Conservation (phyloP, 2,888 invertebrate genomes). For the Zaprionus obscuricornis region DNA sequence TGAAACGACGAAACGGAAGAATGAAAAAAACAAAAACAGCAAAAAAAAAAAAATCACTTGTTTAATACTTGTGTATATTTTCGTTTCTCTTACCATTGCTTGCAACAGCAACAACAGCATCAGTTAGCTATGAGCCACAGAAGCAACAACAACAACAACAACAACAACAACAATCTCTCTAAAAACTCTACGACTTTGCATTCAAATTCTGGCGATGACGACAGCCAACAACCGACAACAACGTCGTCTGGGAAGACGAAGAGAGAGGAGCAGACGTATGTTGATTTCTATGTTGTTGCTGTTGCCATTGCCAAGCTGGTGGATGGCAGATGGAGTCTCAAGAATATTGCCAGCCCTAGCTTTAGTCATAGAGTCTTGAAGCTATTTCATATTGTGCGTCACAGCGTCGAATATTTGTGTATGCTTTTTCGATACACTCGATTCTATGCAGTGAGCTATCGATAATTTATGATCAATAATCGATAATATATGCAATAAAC, state of each 20-base stretch:
- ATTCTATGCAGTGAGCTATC: background rate
- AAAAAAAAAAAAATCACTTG: conserved; percentile 46
- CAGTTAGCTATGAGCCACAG: conserved; percentile 13
- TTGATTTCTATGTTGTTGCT: conserved; percentile 26
- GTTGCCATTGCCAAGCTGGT: conserved; percentile 14
- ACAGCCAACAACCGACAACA: conserved; percentile 50
- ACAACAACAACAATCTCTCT: conserved; percentile 15
- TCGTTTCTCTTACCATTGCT: conserved; percentile 20
- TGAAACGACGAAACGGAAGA: conserved; percentile 46
- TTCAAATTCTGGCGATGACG: conserved; percentile 70
- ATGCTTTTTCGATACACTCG: conserved; percentile 22
- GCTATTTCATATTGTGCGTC: conserved; percentile 47
- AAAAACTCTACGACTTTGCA: conserved; percentile 51
- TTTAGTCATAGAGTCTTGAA: conserved; percentile 32
- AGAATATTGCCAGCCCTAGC: conserved; percentile 42
- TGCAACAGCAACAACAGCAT: conserved; percentile 29
- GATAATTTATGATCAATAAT: too few relatives aligned
- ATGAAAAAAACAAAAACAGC: too few relatives aligned
- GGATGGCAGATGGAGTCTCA: too few relatives aligned
- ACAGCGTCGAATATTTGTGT: conserved; percentile 20
- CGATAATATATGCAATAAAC: too few relatives aligned
- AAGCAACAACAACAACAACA: conserved; percentile 15
- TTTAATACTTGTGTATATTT: conserved; percentile 47
- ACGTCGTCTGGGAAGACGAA: too few relatives aligned
- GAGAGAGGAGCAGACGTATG: conserved; percentile 3